Evolutionary conservation across 2,113 vertebrate species (phyloP).

Genomic region (Microcebus murinus): DNA sequence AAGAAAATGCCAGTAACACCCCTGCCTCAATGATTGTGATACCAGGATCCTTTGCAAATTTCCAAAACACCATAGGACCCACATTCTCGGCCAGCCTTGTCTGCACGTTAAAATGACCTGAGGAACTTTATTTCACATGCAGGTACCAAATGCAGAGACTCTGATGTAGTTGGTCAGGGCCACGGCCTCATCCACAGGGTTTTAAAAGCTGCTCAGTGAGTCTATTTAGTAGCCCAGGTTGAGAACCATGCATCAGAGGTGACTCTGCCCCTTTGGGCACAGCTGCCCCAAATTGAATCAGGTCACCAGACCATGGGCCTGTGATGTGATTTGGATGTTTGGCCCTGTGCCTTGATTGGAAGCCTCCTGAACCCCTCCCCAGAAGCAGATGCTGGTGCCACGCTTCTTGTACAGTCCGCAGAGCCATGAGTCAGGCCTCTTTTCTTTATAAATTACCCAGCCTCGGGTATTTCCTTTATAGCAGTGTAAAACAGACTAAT

Average conservation of each 20-base stretch:
- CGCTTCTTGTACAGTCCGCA: too few relatives aligned
- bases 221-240: background rate
- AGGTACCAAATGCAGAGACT: background rate
- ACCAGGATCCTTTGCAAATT: background rate
- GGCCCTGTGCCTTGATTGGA: too few relatives aligned
- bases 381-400: too few relatives aligned
- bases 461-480: too few relatives aligned
- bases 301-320: background rate
- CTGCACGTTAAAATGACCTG: background rate
- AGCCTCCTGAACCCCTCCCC: too few relatives aligned
- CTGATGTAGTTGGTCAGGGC: background rate
- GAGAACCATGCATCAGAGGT: background rate
- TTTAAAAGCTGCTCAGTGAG: background rate
- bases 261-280: background rate
- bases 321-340: too few relatives aligned
- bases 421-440: too few relatives aligned
- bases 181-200: background rate
- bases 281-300: background rate
- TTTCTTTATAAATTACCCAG: too few relatives aligned
- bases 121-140: background rate
- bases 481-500: too few relatives aligned
- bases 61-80: background rate
- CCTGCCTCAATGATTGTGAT: background rate
- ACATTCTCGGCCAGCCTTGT: background rate
- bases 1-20: background rate